Evolutionary conservation across 2,888 invertebrate species (phyloP).

Genomic region (Ethmia dodecea): DNA sequence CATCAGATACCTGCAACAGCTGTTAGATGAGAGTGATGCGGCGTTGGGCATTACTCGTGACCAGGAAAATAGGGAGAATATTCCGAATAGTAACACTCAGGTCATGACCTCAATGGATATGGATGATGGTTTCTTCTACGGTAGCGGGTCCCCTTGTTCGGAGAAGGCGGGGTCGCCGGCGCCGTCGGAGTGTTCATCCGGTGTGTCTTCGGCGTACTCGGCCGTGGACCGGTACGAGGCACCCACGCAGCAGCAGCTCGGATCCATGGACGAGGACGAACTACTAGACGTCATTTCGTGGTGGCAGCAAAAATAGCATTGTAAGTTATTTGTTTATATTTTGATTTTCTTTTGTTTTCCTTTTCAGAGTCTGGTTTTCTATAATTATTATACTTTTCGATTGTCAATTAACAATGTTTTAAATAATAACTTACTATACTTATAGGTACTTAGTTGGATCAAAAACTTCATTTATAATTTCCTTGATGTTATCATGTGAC

Average conservation of each 20-base stretch:
- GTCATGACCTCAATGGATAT: slow-evolving; percentile 67
- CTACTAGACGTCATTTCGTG: slow-evolving; percentile 90
- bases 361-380: no score
- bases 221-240: slow-evolving; percentile 62
- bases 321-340: slow-evolving; percentile 36
- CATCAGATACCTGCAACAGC: slow-evolving; percentile 88
- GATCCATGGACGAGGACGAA: slow-evolving; percentile 92
- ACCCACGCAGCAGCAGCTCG: slow-evolving; percentile 73
- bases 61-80: slow-evolving; percentile 67
- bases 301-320: slow-evolving; percentile 85
- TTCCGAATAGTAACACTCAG: slow-evolving; percentile 51
- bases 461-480: no score
- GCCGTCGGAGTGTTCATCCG: slow-evolving; percentile 83
- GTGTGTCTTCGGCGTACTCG: slow-evolving; percentile 71
- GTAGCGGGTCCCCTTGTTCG: slow-evolving; percentile 78
- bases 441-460: no score
- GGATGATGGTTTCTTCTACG: slow-evolving; percentile 72
- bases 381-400: no score
- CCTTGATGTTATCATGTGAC: no score
- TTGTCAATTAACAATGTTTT: no score
- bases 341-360: no score
- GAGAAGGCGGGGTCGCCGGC: slow-evolving; percentile 85
- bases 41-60: slow-evolving; percentile 68
- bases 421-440: no score
- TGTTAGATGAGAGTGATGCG: slow-evolving; percentile 85